A percentile compares a stretch with the other conserved stretches of the same genome.
Evolutionary conservation across 53 echinoderm and acorn worm genomes (phyloP).

Genomic region (Echinarachnius parma): DNA sequence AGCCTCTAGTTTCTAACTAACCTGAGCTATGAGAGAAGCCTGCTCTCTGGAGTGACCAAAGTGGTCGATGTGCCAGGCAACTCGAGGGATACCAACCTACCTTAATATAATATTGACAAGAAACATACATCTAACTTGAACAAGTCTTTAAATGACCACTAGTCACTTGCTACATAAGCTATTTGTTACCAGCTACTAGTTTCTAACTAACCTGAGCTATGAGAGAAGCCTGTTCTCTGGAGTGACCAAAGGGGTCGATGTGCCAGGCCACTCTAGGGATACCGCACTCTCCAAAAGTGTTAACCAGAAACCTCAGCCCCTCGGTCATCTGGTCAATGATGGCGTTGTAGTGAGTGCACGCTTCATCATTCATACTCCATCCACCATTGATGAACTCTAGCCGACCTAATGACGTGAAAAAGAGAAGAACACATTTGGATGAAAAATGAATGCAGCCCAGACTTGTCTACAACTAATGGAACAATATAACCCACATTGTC

Average conservation of each 20-base stretch:
- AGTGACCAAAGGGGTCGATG: slow-evolving; percentile 96
- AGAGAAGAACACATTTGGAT: neutral
- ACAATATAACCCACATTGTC: no score
- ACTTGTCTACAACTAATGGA: no score
- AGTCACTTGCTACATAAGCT: no score
- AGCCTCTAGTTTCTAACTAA: neutral
- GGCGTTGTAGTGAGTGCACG: slow-evolving; percentile 87
- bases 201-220: slow-evolving; percentile 68
- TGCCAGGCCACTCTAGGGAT: slow-evolving; percentile 88
- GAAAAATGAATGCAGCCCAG: no score
- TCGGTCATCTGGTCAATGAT: slow-evolving; percentile 98
- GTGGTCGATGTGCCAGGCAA: slow-evolving; percentile 97
- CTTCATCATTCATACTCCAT: slow-evolving; percentile 99
- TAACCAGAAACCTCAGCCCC: slow-evolving; percentile 78
- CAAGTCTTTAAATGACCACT: no score
- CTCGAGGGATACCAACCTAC: slow-evolving; percentile 72
- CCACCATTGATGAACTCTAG: slow-evolving; percentile 99
- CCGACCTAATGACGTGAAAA: slow-evolving; percentile 55
- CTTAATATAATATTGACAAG: slow-evolving; percentile 84
- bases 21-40: slow-evolving; percentile 92
- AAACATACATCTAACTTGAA: no score
- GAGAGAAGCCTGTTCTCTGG: slow-evolving; percentile 87
- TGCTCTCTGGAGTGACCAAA: slow-evolving; percentile 95
- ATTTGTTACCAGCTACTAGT: no score
- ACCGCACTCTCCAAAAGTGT: slow-evolving; percentile 90